These are phyloP conservation scores for Bombus waltoni DNA, from an alignment of 1,140 invertebrate genomes.

Conservation along the genomic window DNA sequence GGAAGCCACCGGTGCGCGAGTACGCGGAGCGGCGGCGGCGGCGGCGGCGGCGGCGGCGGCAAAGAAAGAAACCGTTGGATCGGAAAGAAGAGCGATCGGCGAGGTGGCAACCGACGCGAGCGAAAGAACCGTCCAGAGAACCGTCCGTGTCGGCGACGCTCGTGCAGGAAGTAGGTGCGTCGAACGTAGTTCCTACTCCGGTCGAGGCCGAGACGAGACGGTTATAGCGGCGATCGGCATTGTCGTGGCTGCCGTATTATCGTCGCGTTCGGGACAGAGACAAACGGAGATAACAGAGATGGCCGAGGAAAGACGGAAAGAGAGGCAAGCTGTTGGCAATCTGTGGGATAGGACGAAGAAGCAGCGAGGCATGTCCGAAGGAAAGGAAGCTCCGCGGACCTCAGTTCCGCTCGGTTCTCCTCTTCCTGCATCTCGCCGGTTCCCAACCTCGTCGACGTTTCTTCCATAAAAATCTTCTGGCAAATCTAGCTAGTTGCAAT, in stretches of 20 bases:
- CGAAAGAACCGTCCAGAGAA: conserved; percentile 2
- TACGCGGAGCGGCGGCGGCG: too few relatives aligned
- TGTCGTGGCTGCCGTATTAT: conserved; percentile 55
- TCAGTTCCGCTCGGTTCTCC: conserved; percentile 76
- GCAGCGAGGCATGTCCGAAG: conserved; percentile 76
- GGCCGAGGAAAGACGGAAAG: conserved; percentile 18
- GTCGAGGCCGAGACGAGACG: conserved; percentile 57
- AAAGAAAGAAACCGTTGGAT: too few relatives aligned
- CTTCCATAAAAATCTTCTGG: not conserved
- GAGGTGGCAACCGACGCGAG: not conserved
- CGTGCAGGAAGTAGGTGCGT: conserved; percentile 67
- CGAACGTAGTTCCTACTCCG: conserved; percentile 66
- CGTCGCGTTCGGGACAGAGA: conserved; percentile 34
- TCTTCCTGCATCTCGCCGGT: conserved; percentile 67
- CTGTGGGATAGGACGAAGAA: conserved; percentile 76
- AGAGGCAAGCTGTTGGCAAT: conserved; percentile 62
- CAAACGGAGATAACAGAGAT: conserved; percentile 23
- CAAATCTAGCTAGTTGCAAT: too few relatives aligned
- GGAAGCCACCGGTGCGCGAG: too few relatives aligned
- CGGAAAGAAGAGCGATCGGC: not conserved
- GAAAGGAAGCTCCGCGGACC: conserved; percentile 77
- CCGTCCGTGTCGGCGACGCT: conserved; percentile 30
- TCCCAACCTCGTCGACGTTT: conserved; percentile 39
- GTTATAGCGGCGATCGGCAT: conserved; percentile 60
- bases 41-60: too few relatives aligned